Conservation (phyloP, 2,797 vertebrate genomes). For the Brachyalestes nurse region DNA sequence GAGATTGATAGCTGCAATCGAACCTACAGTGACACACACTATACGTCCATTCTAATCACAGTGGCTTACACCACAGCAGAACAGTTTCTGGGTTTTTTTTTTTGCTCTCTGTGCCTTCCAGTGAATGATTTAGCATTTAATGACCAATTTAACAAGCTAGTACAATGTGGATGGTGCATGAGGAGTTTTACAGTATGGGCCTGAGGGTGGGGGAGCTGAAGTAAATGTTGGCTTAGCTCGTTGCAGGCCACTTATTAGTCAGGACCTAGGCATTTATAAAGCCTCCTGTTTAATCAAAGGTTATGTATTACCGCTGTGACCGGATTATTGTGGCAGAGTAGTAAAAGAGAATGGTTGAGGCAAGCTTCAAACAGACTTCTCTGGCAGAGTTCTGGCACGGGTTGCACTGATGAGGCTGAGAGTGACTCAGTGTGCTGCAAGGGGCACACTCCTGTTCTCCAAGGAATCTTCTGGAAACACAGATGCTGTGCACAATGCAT, state of each 20-base stretch:
- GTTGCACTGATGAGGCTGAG: constrained; percentile 42
- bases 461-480: neutral
- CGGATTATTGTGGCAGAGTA: constrained; percentile 71
- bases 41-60: constrained; percentile 26
- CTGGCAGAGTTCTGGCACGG: constrained; percentile 70
- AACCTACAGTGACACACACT: constrained; percentile 30
- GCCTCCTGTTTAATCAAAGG: constrained; percentile 66
- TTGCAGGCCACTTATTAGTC: constrained; percentile 62
- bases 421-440: constrained; percentile 50
- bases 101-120: neutral
- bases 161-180: constrained; percentile 18
- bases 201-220: constrained; percentile 51
- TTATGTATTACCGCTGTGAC: constrained; percentile 74
- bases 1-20: constrained; percentile 39
- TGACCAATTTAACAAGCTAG: constrained; percentile 39
- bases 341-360: constrained; percentile 70
- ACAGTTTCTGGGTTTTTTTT: constrained; percentile 31
- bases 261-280: constrained; percentile 60
- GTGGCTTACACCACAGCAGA: constrained; percentile 26
- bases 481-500: neutral
- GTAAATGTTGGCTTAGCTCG: constrained; percentile 65
- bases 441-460: constrained; percentile 23
- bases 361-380: constrained; percentile 73
- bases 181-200: constrained; percentile 32
- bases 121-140: constrained; percentile 26